Evolutionary conservation across 2,888 invertebrate species (phyloP).

Genomic region (Hedya salicella): DNA sequence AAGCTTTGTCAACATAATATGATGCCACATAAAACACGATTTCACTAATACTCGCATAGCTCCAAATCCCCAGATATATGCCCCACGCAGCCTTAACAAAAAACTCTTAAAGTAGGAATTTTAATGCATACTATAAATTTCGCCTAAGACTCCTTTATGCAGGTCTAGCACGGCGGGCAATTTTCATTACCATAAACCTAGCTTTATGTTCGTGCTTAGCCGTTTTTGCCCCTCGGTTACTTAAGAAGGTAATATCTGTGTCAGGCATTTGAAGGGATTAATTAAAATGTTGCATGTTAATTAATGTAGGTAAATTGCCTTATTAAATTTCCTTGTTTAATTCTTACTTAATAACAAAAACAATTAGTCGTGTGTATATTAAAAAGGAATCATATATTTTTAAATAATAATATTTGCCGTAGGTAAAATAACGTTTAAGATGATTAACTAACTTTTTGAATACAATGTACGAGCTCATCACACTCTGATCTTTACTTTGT

Average conservation of each 20-base stretch:
- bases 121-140: constrained; percentile 43
- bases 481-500: too few species aligned
- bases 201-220: constrained; percentile 36
- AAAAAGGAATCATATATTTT: too few species aligned
- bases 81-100: constrained; percentile 16
- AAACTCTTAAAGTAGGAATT: constrained; percentile 26
- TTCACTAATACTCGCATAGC: constrained; percentile 5
- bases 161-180: constrained; percentile 36
- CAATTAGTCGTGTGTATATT: too few species aligned
- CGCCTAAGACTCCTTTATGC: constrained; percentile 39
- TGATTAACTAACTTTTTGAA: too few species aligned
- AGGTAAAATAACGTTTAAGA: too few species aligned
- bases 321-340: too few species aligned
- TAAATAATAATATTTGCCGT: too few species aligned
- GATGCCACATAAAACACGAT: background rate
- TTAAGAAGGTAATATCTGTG: background rate
- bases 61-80: constrained; percentile 4
- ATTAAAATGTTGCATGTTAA: background rate
- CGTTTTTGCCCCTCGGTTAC: constrained; percentile 25
- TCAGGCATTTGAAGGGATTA: constrained; percentile 1
- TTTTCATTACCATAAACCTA: constrained; percentile 43
- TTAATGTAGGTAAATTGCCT: too few species aligned
- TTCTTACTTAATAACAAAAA: too few species aligned
- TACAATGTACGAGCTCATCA: too few species aligned
- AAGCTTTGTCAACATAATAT: background rate